Evolutionary conservation across 2,113 vertebrate genomes (phyloP), one percentile per base, ranked within the genome.

Genomic region (Chrysochloris asiatica): DNA sequence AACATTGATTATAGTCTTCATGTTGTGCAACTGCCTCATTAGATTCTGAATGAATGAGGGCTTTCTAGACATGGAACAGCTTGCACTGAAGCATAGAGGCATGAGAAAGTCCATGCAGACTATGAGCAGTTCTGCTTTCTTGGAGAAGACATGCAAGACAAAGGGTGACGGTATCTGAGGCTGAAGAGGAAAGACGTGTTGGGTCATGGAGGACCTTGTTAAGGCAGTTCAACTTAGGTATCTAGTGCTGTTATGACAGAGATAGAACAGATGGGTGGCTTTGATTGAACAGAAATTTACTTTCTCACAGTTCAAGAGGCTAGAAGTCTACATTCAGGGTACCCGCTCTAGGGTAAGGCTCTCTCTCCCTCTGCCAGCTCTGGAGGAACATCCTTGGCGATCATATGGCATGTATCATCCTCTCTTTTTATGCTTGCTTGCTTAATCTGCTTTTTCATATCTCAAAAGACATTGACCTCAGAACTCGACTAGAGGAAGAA

Each of bases 41-140:
- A 78, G 76, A 92, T 93, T 67, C 54, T 87, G 56, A 82, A 65
- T 41, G 56, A 89, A 69, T 75, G 38, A 84, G 36, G n/a, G 7
- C 24, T 63, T 94, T 72, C 54, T 91, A 72, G 47, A 30, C 73
- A 48, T 86, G 33, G 33, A 84, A 75, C 3, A 61, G 33, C 48
- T 86, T 86, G 41, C 63, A 43, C 6, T 41, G 86, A 89, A 75
- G 63, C 26, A 83, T 9, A 91, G 59, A 85, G 56, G 26, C 73
- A 52, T 61, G 76, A 89, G 19, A 71, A 41, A 43, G 8, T 82
- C 75, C 21, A 4, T 86, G 52, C 43, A 48, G 4, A 72, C 14
- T 65, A 17, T 77, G 72, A 84, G 16, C 28, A 78, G 88, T 52
- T 91, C 33, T 38, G 1, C 28, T 9, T 82, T 63, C 43, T 6